These are phyloP conservation scores for zebrafish (Danio rerio) DNA, from an alignment of 2,113 vertebrate species.

Conservation along the genomic window GRCz12tu NC_133184.1:19339501-19340000, in stretches of 20 bases:
- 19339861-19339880: background rate
- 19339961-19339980: background rate
- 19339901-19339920: background rate
- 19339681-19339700: conserved; percentile 55
- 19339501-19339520: too few species aligned
- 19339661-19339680: conserved; percentile 64
- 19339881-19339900: conserved; percentile 2
- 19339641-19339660: conserved; percentile 47
- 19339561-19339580: too few species aligned
- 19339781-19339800: conserved; percentile 32
- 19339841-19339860: background rate
- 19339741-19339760: conserved; percentile 30
- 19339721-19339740: conserved; percentile 33
- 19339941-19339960: background rate
- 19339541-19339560: too few species aligned
- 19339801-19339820: background rate
- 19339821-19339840: background rate
- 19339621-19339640: conserved; percentile 49
- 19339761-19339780: conserved; percentile 41
- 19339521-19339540: too few species aligned
- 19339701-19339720: conserved; percentile 53
- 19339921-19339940: background rate
- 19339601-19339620: conserved; percentile 40
- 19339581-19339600: background rate
- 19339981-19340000: conserved; percentile 9